Evolutionary conservation across 2,113 vertebrate genomes (phyloP), one percentile per base, ranked within the genome.

Genomic region (Halcyon malimbica): DNA sequence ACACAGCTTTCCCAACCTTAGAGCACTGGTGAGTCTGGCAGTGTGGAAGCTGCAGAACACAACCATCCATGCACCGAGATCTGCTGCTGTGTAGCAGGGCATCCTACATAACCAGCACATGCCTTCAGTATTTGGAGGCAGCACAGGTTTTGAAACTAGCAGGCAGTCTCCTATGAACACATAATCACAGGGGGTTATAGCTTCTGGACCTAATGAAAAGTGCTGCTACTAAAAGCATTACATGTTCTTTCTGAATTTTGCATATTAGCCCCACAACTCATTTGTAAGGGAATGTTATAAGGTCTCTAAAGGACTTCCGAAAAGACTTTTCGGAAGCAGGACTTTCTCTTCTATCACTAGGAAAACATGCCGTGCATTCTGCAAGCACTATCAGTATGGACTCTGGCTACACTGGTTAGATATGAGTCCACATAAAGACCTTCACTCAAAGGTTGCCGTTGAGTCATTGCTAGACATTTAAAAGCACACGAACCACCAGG

Each of bases 291-390:
- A 88, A 86, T 0, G 1, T 20, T 42, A 20, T 44, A 39, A 94
- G 35, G 56, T 87, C 90, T 95, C 63, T 37, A 91, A 90, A 64
- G 65, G 86, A 75, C 57, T 89, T 69, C 54, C 79, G 77, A 71
- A 82, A 90, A 26, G 44, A 44, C 95, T 94, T 94, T 64, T 92
- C 6, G 77, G 89, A 91, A 95, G 79, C 60, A 81, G 93, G 64
- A 93, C 83, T 77, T 53, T 89, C 77, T 62, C 71, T 39, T 0
- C 69, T 86, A 78, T 84, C 92, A 71, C 48, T 7, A 92, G 86
- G 65, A 93, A 87, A 96, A 96, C 70, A 93, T 35, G 65, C 51
- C 73, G 8, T n/a, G 90, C 83, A 79, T 78, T 93, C 86, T 92
- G 90, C 69, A 64, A 74, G 80, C 74, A 3, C 73, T 94, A 68